Conservation (phyloP, 2,113 vertebrate genomes). For the Forbesichthys agassizii region DNA sequence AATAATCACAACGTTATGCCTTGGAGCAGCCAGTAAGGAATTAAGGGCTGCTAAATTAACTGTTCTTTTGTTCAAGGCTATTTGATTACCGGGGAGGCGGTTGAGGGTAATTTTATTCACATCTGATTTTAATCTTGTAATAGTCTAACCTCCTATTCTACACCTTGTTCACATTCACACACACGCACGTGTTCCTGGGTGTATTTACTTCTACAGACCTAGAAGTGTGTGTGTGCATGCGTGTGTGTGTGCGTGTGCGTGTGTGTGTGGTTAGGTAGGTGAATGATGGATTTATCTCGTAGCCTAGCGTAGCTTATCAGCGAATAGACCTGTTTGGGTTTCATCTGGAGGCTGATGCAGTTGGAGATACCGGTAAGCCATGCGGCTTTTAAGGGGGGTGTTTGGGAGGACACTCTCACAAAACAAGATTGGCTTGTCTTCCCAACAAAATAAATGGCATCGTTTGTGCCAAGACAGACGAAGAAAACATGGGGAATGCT, state of each 20-base stretch:
- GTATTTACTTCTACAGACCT: neutral
- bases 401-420: conserved; percentile 39
- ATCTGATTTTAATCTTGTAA: conserved; percentile 60
- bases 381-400: conserved; percentile 55
- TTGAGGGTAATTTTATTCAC: conserved; percentile 53
- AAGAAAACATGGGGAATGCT: conserved; percentile 53
- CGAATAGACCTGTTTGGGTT: conserved; percentile 66
- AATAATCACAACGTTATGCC: conserved; percentile 58
- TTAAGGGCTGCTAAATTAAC: conserved; percentile 60
- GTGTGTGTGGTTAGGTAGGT: conserved; percentile 50
- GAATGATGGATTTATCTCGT: conserved; percentile 74
- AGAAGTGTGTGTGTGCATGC: conserved; percentile 3
- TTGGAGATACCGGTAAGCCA: conserved; percentile 66
- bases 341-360: conserved; percentile 68
- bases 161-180: neutral
- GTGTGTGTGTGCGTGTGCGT: neutral
- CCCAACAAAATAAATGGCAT: conserved; percentile 63
- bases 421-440: conserved; percentile 72
- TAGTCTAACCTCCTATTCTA: neutral
- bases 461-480: conserved; percentile 60
- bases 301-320: conserved; percentile 70
- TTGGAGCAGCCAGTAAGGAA: conserved; percentile 55
- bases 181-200: neutral
- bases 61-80: conserved; percentile 60
- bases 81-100: conserved; percentile 55